Percentiles rank a stretch among this genome's conserved stretches.
Evolutionary conservation across 2,113 vertebrate species (phyloP).

Genomic region (Halichoerus grypus): DNA sequence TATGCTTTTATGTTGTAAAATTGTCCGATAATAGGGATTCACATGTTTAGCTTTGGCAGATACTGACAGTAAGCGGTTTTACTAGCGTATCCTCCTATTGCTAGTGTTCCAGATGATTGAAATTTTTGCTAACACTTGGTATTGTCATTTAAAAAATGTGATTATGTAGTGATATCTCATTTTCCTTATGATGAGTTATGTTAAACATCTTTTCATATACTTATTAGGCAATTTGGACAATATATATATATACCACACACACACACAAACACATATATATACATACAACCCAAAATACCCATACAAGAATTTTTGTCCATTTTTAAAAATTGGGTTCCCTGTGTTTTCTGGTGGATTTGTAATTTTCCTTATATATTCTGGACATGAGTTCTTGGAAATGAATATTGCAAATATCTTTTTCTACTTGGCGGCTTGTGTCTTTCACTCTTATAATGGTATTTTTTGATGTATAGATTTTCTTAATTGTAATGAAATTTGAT

Average conservation of each 20-base stretch:
- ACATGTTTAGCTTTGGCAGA: not conserved
- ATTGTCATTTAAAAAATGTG: not conserved
- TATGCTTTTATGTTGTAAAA: not conserved
- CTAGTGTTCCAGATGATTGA: not conserved
- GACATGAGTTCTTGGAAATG: not conserved
- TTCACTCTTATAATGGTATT: not conserved
- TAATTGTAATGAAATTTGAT: not conserved
- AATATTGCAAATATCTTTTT: not conserved
- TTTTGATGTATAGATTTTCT: conserved; percentile 8
- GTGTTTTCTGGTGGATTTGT: not conserved
- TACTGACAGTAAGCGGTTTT: not conserved
- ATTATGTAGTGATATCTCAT: not conserved
- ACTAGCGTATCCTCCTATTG: not conserved
- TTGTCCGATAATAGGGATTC: not conserved
- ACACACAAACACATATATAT: not conserved
- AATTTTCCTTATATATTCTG: not conserved
- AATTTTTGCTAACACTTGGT: not conserved
- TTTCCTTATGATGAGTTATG: not conserved
- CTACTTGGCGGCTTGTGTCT: not conserved
- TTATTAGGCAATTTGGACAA: not conserved
- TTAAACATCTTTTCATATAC: not conserved
- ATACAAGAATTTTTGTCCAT: not conserved
- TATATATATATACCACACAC: not conserved
- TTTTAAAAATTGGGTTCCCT: not conserved
- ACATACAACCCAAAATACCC: not conserved